Evolutionary conservation across 2,113 vertebrate genomes (phyloP).

Genomic region (Fulica atra): DNA sequence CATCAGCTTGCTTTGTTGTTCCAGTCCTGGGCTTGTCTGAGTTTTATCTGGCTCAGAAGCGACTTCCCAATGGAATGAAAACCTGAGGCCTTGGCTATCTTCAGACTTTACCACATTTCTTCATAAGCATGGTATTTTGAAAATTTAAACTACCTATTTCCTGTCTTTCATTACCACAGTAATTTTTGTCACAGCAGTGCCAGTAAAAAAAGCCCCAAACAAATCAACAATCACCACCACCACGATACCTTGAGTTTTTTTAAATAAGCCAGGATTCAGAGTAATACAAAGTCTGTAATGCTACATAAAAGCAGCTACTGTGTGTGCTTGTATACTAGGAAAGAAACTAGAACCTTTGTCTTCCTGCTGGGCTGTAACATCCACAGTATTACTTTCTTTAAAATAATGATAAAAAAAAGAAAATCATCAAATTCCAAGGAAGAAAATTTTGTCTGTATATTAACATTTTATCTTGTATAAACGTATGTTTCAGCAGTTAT

Average conservation of each 20-base stretch:
- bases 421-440: neutral
- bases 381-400: neutral
- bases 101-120: neutral
- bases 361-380: neutral
- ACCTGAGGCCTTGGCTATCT: neutral
- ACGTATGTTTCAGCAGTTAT: conserved; percentile 51
- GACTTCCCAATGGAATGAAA: neutral
- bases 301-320: neutral
- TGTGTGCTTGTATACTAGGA: neutral
- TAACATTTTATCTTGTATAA: conserved; percentile 17
- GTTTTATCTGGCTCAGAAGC: neutral
- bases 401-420: neutral
- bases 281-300: neutral
- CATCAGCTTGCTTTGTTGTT: neutral
- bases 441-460: neutral
- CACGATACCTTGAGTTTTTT: neutral
- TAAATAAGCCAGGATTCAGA: neutral
- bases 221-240: no score
- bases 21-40: neutral
- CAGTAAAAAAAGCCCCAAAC: neutral
- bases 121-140: neutral
- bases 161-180: neutral
- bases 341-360: neutral
- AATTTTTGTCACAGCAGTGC: neutral
- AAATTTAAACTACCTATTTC: neutral